Percentiles rank a stretch among this genome's conserved stretches.
Evolutionary conservation across 2,888 invertebrate genomes (phyloP).

Genomic region (Magallana nippona): DNA sequence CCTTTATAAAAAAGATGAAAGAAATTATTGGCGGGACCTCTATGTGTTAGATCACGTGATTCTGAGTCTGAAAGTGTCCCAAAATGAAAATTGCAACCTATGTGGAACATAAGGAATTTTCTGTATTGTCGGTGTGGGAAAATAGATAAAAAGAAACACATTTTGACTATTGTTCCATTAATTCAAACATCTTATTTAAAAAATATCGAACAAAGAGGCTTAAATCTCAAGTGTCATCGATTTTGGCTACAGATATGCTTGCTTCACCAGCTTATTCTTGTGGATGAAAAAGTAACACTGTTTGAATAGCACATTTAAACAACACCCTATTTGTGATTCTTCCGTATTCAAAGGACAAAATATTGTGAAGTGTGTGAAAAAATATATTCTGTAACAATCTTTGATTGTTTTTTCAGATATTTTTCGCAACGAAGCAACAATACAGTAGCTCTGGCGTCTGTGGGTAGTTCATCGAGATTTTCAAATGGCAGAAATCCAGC

Average conservation of each 20-base stretch:
- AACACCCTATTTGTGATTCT: background rate
- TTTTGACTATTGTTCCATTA: constrained; percentile 1
- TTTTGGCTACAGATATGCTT: background rate
- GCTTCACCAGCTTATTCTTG: background rate
- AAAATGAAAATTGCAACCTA: background rate
- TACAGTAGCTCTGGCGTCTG: no score
- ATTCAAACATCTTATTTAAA: constrained; percentile 4
- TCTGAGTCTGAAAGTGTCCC: constrained; percentile 4
- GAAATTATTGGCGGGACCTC: background rate
- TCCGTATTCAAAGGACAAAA: background rate
- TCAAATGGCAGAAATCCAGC: no score
- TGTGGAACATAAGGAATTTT: constrained; percentile 1
- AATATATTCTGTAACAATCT: background rate
- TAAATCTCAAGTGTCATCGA: constrained; percentile 27
- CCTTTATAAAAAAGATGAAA: constrained; percentile 4
- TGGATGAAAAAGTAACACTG: background rate
- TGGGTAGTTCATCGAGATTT: no score
- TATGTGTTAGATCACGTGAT: constrained; percentile 24
- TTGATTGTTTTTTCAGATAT: background rate
- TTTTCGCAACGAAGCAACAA: background rate
- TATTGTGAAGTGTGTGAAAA: background rate
- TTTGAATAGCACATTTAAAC: constrained; percentile 1
- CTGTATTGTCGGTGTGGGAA: background rate
- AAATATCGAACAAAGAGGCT: constrained; percentile 4
- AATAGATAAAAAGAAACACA: background rate